Evolutionary conservation across 2,113 vertebrate genomes (phyloP).

Genomic region (Cephalopterus ornatus): DNA sequence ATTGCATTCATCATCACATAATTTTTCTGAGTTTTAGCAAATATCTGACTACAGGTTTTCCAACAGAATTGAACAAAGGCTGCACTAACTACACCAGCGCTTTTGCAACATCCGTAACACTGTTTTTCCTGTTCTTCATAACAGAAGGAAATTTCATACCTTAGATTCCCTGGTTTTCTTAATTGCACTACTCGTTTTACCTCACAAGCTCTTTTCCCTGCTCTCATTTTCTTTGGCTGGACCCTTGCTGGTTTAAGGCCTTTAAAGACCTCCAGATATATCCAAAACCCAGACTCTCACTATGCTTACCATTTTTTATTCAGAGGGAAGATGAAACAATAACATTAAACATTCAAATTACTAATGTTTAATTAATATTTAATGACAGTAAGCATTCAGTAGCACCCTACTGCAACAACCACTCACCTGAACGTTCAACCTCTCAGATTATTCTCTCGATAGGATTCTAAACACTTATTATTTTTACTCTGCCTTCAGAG

Average conservation of each 20-base stretch:
- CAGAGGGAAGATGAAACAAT: neutral
- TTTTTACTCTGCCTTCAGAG: neutral
- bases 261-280: neutral
- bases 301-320: neutral
- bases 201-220: neutral
- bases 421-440: neutral
- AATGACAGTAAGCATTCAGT: rapidly evolving
- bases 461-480: neutral
- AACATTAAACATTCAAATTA: neutral
- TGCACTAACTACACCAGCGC: neutral
- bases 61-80: neutral
- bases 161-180: neutral
- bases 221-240: neutral
- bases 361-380: neutral
- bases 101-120: neutral
- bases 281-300: neutral
- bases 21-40: neutral
- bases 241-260: neutral
- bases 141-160: neutral
- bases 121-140: neutral
- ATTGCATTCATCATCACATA: neutral
- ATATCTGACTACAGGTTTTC: neutral
- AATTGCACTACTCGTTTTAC: neutral
- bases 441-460: neutral
- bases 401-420: neutral